phyloP scores from a whole-genome alignment of 2,113 vertebrate genomes.

The Anhinga rufa region DNA sequence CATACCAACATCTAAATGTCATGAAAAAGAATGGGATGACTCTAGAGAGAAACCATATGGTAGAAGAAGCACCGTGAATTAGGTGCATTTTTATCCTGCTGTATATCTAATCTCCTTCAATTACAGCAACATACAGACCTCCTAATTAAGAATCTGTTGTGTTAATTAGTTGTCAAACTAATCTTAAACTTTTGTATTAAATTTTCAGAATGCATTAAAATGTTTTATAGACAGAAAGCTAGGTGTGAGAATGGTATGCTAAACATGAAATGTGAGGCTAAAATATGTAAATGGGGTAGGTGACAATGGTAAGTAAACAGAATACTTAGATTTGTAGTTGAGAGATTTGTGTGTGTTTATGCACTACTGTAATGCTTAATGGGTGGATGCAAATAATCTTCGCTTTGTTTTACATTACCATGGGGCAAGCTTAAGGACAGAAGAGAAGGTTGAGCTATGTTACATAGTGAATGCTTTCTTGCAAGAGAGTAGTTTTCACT shows the following conservation, averaged over 20 bases:
- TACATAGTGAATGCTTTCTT: not conserved
- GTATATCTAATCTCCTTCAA: slow-evolving; percentile 45
- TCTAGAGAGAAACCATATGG: slow-evolving; percentile 44
- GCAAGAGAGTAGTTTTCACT: not conserved
- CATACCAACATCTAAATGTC: slow-evolving; percentile 68
- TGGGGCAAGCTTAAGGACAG: slow-evolving; percentile 10
- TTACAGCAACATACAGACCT: slow-evolving; percentile 32
- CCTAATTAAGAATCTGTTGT: slow-evolving; percentile 53
- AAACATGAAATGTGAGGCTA: slow-evolving; percentile 24
- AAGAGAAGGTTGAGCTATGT: not conserved
- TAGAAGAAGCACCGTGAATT: slow-evolving; percentile 63
- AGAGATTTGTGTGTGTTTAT: slow-evolving; percentile 19
- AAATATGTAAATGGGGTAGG: not conserved
- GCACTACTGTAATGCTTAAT: not conserved
- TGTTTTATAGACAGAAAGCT: not conserved
- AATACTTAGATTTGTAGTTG: not conserved
- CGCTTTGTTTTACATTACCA: slow-evolving; percentile 14
- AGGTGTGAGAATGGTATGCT: slow-evolving; percentile 11
- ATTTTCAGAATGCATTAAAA: slow-evolving; percentile 12
- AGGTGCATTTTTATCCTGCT: slow-evolving; percentile 35
- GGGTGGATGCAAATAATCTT: slow-evolving; percentile 18
- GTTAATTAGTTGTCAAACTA: slow-evolving; percentile 51
- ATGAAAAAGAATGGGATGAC: slow-evolving; percentile 44
- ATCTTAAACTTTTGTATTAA: not conserved
- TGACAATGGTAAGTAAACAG: not conserved